Percentiles rank a stretch among this genome's conserved stretches.
These are phyloP conservation scores for Anoplius nigerrimus DNA, from an alignment of 2,888 invertebrate species.

Conservation along the genomic window DNA sequence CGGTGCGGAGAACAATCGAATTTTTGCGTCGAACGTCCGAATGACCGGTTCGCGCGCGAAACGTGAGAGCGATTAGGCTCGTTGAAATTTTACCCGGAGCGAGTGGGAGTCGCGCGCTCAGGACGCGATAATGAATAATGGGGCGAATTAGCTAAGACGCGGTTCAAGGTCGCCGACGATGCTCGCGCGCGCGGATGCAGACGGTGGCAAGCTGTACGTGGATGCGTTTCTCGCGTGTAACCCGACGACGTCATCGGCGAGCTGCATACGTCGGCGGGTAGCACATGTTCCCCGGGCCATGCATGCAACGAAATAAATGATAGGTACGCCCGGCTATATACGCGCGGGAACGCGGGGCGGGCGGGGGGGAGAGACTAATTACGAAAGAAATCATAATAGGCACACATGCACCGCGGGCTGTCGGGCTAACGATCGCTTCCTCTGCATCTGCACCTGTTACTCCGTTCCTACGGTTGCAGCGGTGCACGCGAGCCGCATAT, in stretches of 20 bases:
- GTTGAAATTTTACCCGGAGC: too few species aligned
- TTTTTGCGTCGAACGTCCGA: too few species aligned
- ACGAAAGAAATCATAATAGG: conserved; percentile 69
- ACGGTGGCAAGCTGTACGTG: neutral
- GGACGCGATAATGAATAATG: neutral
- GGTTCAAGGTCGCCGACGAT: conserved; percentile 28
- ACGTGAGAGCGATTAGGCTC: too few species aligned
- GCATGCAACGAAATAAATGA: conserved; percentile 60
- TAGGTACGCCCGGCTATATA: conserved; percentile 48
- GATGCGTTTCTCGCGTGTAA: too few species aligned
- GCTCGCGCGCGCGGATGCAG: conserved; percentile 7
- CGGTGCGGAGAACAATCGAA: too few species aligned
- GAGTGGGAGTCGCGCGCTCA: neutral
- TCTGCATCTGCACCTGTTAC: conserved; percentile 71
- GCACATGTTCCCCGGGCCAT: conserved; percentile 41
- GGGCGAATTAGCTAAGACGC: neutral
- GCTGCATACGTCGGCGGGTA: conserved; percentile 23
- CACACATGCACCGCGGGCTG: conserved; percentile 62
- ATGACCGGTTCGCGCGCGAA: too few species aligned
- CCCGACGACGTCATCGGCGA: neutral
- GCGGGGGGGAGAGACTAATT: conserved; percentile 54
- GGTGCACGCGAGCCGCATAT: conserved; percentile 72
- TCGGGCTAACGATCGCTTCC: conserved; percentile 71
- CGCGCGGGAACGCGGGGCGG: conserved; percentile 25
- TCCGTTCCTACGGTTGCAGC: conserved; percentile 56